Base-by-base conservation (phyloP, 2,888 invertebrate genomes). In the Slavum lentiscoides region DNA sequence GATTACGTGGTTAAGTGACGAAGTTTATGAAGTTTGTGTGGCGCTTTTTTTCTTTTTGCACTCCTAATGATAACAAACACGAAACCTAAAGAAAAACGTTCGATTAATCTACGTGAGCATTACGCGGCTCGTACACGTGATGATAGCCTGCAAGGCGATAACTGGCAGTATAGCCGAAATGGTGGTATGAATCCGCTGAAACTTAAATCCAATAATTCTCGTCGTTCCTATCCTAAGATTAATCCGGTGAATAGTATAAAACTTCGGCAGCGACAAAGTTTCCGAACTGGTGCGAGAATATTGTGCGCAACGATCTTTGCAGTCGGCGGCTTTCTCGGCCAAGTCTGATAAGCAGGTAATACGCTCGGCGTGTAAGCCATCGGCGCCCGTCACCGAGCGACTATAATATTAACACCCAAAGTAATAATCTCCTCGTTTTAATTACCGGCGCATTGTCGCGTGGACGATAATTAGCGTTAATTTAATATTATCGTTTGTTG, bases 151-250 rank as follows among this genome's bases (percentile, higher is more conserved):
- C 30, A 4, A 4, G 30, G 30, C 4, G 30, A 30, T 30, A 30
- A 30, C 30, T 30, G 13, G 49, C 11, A 9, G 9, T 43, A 9
- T 43, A 43, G 43, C 43, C 9, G 43, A 9, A 43, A 43, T 30
- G 1, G 11, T 15, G 55, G 15, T 3, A 69, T n/a, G n/a, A 58
- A 58, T 67, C 17, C 30, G 39, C 58, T 53, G 66, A 74, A 74
- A 67, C 55, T 55, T 66, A 67, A 74, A 74, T 74, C 66, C 74
- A 39, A 39, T 66, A 74, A 74, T 55, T 37, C 37, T 66, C 13
- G 23, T 66, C 23, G 4, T 17, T 67, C 1, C 19, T 19, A 39
- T 11, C 19, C 39, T 30, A 30, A 30, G 66, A 58, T 74, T 66
- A 74, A 74, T 58, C 21, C 66, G 7, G 55, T n/a, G n/a, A 55